A percentile compares a stretch with the other conserved stretches of the same genome.
Evolutionary conservation across 2,888 invertebrate species (phyloP).

Genomic region (Rhimphoctona megacephalus): DNA sequence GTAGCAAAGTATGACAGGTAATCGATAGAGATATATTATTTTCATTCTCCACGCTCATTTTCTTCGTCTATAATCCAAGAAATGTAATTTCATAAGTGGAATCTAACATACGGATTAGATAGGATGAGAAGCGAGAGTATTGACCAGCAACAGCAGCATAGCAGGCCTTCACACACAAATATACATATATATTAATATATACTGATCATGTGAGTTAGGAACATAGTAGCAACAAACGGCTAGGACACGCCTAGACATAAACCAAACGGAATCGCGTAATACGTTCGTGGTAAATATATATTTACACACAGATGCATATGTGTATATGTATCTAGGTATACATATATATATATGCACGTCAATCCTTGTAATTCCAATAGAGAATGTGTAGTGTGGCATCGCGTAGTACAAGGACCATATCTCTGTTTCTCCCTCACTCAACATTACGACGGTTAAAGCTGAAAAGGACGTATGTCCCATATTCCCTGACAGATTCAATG

Average conservation of each 20-base stretch:
- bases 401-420: conserved; percentile 52
- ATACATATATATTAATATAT: conserved; percentile 23
- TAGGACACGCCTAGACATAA: conserved; percentile 83
- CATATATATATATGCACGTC: conserved; percentile 76
- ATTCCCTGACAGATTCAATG: background rate
- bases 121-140: conserved; percentile 73
- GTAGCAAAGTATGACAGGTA: background rate
- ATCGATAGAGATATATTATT: conserved; percentile 20
- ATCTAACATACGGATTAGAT: conserved; percentile 73
- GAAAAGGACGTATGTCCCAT: conserved; percentile 19
- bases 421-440: conserved; percentile 34
- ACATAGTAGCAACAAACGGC: conserved; percentile 64
- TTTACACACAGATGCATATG: conserved; percentile 70
- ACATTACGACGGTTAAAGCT: background rate
- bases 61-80: conserved; percentile 41
- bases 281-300: conserved; percentile 76
- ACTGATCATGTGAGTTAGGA: conserved; percentile 36
- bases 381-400: conserved; percentile 76
- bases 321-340: conserved; percentile 72
- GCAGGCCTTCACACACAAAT: conserved; percentile 23
- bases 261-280: conserved; percentile 82
- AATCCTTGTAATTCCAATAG: conserved; percentile 83
- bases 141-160: conserved; percentile 72
- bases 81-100: conserved; percentile 73
- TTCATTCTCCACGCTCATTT: conserved; percentile 1